These are phyloP conservation scores for Orthonyx spaldingii DNA, from an alignment of 2,113 vertebrate species.

Conservation along the genomic window DNA sequence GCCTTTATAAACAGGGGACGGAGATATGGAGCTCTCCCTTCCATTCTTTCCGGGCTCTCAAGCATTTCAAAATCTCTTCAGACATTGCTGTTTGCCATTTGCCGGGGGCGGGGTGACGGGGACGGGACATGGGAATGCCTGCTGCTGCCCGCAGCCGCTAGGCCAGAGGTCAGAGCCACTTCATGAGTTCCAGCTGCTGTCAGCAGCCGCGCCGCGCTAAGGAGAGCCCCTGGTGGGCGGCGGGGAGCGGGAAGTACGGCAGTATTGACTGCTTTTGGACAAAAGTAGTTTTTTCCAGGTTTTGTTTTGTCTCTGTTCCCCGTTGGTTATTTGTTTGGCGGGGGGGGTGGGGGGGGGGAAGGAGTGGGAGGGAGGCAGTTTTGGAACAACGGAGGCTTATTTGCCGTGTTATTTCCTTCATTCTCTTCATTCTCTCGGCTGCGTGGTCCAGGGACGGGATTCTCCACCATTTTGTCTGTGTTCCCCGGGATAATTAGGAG, in stretches of 20 bases:
- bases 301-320: not conserved
- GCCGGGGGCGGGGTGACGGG: no score
- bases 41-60: accelerated
- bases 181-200: accelerated
- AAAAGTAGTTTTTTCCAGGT: not conserved
- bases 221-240: not conserved
- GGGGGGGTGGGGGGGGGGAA: accelerated
- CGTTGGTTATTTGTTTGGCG: not conserved
- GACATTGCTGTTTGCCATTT: not conserved
- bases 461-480: not conserved
- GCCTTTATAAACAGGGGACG: not conserved
- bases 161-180: no score
- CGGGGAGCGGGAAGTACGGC: accelerated
- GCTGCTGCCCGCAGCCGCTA: no score
- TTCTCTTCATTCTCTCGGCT: not conserved
- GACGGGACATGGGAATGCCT: no score
- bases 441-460: not conserved
- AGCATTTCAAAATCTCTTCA: not conserved
- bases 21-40: not conserved
- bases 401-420: not conserved
- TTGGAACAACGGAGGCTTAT: not conserved
- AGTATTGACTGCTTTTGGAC: not conserved
- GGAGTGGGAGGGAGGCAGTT: not conserved
- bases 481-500: accelerated
- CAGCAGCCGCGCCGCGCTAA: accelerated